These are phyloP conservation scores for Petaurus breviceps DNA, from an alignment of 2,113 vertebrate species.

Conservation along the genomic window DNA sequence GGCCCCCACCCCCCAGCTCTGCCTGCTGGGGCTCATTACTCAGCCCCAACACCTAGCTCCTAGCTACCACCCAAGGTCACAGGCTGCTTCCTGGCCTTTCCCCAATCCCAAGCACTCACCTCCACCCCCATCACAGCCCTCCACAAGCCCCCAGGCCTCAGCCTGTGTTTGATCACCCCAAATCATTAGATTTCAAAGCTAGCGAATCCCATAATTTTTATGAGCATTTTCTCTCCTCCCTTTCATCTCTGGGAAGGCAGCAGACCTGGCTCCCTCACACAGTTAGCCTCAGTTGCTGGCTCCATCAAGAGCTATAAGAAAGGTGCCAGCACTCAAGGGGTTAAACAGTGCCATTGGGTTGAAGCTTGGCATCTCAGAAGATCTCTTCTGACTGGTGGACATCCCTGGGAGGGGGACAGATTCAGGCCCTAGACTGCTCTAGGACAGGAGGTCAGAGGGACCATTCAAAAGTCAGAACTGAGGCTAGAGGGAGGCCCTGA, in stretches of 20 bases:
- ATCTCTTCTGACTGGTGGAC: neutral
- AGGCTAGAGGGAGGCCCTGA: neutral
- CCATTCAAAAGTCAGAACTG: neutral
- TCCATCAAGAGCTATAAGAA: neutral
- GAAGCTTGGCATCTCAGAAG: neutral
- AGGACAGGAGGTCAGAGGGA: neutral
- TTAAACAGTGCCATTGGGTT: neutral
- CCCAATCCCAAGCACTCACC: neutral
- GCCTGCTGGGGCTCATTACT: slow-evolving; percentile 61
- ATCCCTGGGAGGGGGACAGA: neutral
- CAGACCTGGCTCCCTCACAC: slow-evolving; percentile 20
- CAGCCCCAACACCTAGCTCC: slow-evolving; percentile 3
- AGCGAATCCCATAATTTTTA: slow-evolving; percentile 64
- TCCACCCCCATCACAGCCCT: neutral
- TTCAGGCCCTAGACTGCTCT: no score
- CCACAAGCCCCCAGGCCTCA: slow-evolving; percentile 19
- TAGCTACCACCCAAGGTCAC: slow-evolving; percentile 25
- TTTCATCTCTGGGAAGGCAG: slow-evolving; percentile 56
- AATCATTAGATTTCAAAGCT: slow-evolving; percentile 67
- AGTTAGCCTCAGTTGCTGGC: neutral
- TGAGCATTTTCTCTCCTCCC: slow-evolving; percentile 45
- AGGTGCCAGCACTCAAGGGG: neutral
- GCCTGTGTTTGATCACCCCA: slow-evolving; percentile 58
- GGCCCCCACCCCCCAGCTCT: slow-evolving; percentile 39
- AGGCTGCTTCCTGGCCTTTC: neutral